These are phyloP conservation scores for Xanthorhoe designata DNA, from an alignment of 2,888 invertebrate species.

Conservation along the genomic window DNA sequence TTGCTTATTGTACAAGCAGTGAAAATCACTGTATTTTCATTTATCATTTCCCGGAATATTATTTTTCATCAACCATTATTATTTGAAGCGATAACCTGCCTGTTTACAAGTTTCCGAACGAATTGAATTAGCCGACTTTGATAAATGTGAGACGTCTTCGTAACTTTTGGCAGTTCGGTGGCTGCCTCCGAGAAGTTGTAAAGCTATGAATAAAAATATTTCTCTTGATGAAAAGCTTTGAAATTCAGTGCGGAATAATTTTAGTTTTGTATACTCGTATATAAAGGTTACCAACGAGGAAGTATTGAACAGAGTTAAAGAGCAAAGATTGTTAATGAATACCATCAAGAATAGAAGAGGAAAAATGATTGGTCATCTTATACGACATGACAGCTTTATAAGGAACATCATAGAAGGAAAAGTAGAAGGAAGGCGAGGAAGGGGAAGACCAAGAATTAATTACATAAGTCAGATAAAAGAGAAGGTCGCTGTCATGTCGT, in stretches of 20 bases:
- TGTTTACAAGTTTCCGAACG: constrained; percentile 37
- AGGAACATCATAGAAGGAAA: too few relatives aligned
- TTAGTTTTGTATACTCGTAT: not conserved
- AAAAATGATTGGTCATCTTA: too few relatives aligned
- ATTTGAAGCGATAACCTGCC: constrained; percentile 29
- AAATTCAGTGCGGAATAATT: not conserved
- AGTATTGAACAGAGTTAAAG: too few relatives aligned
- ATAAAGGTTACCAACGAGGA: too few relatives aligned
- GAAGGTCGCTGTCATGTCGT: too few relatives aligned
- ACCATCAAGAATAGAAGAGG: too few relatives aligned
- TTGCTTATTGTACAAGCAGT: too few relatives aligned
- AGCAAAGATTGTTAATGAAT: too few relatives aligned
- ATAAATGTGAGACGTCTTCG: constrained; percentile 38
- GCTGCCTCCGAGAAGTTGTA: constrained; percentile 11
- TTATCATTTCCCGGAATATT: constrained; percentile 30
- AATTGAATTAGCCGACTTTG: constrained; percentile 43
- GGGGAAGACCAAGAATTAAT: too few relatives aligned
- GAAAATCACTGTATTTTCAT: not conserved
- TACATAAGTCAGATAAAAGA: too few relatives aligned
- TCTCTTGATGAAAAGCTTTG: not conserved
- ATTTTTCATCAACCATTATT: not conserved
- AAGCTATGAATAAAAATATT: constrained; percentile 20
- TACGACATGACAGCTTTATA: too few relatives aligned
- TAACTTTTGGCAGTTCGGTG: constrained; percentile 28
- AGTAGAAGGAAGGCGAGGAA: too few relatives aligned